phyloP scores from a whole-genome alignment of 1,140 invertebrate species.

The Batillaria attramentaria region DNA sequence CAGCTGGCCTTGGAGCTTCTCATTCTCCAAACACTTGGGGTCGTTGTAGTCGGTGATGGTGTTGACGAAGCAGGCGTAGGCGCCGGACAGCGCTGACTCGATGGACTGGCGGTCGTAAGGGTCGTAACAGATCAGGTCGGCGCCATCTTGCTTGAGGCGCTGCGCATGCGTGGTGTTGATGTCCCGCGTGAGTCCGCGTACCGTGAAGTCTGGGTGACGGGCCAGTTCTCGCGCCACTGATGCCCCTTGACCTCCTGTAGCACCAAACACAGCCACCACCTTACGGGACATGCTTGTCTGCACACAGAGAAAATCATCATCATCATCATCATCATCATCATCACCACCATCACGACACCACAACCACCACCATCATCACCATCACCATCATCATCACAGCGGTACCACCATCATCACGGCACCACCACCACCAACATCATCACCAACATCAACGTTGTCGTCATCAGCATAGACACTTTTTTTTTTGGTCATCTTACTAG shows the following conservation, averaged over 20 bases:
- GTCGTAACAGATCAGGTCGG: constrained; percentile 31
- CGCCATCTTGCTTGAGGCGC: constrained; percentile 27
- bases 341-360: background rate
- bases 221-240: constrained; percentile 43
- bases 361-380: background rate
- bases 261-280: constrained; percentile 46
- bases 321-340: constrained; percentile 9
- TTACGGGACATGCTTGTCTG: constrained; percentile 25
- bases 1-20: constrained; percentile 55
- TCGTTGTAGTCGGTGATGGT: constrained; percentile 59
- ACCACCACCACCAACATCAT: background rate
- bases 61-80: constrained; percentile 59
- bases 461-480: background rate
- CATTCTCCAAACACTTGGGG: constrained; percentile 56
- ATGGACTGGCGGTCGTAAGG: constrained; percentile 35
- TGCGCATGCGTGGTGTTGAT: constrained; percentile 34
- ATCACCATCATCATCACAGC: background rate
- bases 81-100: constrained; percentile 44
- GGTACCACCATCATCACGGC: background rate
- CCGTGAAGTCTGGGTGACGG: constrained; percentile 29
- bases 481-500: background rate
- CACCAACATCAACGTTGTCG: background rate
- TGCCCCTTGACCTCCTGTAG: constrained; percentile 42
- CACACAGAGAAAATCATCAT: constrained; percentile 21
- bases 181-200: constrained; percentile 43